Percentiles rank a stretch among this genome's conserved stretches.
These are phyloP conservation scores for Girardia tigrina DNA, from an alignment of 2,888 invertebrate species.

Conservation along the genomic window DNA sequence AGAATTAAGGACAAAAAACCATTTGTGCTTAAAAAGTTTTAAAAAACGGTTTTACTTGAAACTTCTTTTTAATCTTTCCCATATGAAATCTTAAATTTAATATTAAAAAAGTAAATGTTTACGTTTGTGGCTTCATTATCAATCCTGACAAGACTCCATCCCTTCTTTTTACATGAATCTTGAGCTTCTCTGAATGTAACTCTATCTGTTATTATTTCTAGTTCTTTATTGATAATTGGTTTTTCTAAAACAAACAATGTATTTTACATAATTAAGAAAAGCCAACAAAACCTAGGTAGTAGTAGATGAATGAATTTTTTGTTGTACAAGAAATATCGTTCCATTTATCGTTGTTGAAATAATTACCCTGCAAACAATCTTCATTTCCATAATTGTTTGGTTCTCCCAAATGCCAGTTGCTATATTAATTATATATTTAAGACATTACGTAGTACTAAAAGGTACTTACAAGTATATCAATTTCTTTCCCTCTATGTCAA, in stretches of 20 bases:
- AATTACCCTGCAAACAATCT: neutral
- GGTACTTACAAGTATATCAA: neutral
- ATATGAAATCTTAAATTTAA: too few relatives aligned
- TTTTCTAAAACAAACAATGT: neutral
- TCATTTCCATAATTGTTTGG: conserved; percentile 11
- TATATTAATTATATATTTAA: neutral
- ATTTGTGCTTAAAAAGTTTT: too few relatives aligned
- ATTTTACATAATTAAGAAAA: neutral
- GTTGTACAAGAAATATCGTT: neutral
- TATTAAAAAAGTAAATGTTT: neutral
- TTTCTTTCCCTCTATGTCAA: neutral
- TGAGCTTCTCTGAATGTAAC: neutral
- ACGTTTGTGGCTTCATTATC: neutral
- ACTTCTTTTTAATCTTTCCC: too few relatives aligned
- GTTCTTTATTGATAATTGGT: neutral
- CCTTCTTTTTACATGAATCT: neutral
- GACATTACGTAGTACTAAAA: too few relatives aligned
- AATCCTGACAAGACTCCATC: conserved; percentile 8
- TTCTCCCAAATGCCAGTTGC: neutral
- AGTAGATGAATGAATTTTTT: neutral
- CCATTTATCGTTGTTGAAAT: neutral
- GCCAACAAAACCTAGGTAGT: neutral
- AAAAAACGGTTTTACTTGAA: too few relatives aligned
- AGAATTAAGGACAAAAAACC: too few relatives aligned
- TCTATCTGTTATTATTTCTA: conserved; percentile 1